Conservation (phyloP, 2,113 vertebrate species). For the Forbesichthys papilliferus region DNA sequence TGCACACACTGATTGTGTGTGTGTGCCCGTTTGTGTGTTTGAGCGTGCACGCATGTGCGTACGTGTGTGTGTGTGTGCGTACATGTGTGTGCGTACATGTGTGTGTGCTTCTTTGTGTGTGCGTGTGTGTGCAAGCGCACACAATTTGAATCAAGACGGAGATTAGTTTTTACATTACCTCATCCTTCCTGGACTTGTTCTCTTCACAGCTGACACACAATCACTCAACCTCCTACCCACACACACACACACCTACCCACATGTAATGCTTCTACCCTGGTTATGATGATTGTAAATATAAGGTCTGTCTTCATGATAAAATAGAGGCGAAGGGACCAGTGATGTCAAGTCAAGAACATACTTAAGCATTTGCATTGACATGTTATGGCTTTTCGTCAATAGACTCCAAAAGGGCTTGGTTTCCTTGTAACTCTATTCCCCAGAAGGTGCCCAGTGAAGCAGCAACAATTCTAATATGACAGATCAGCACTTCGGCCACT, state of each 20-base stretch:
- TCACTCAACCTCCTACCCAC: neutral
- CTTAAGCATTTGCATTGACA: neutral
- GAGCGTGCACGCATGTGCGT: neutral
- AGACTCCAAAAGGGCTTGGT: neutral
- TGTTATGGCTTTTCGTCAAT: neutral
- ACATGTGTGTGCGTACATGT: too few species aligned
- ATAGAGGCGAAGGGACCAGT: too few species aligned
- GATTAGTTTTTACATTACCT: neutral
- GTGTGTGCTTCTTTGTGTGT: neutral
- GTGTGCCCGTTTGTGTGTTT: neutral
- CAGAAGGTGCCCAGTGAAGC: too few species aligned
- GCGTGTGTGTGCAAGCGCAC: neutral
- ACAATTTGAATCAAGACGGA: too few species aligned
- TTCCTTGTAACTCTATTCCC: too few species aligned
- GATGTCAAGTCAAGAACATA: too few species aligned
- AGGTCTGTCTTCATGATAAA: neutral
- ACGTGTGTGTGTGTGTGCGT: neutral
- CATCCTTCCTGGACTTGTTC: too few species aligned
- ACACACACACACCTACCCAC: conserved; percentile 8
- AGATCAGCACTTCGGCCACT: neutral
- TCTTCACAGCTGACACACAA: neutral
- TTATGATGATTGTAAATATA: neutral
- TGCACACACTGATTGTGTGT: neutral
- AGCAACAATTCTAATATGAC: too few species aligned
- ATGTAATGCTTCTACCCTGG: neutral